A percentile compares a stretch with the other conserved stretches of the same genome.
These are phyloP conservation scores for Plotosus lineatus DNA, from an alignment of 2,113 vertebrate species.

Conservation along the genomic window DNA sequence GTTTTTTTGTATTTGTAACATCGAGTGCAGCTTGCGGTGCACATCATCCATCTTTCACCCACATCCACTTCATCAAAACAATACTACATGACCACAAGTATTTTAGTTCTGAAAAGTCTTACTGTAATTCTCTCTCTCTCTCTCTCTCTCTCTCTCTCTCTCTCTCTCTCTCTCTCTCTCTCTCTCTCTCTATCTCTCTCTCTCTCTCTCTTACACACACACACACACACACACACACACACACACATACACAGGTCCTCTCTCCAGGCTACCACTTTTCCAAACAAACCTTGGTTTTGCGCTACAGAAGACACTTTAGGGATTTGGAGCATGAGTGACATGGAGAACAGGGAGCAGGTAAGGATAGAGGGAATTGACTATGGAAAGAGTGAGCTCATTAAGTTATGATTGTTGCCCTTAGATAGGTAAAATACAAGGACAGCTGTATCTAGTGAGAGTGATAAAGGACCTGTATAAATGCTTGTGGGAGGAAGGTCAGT, in stretches of 20 bases:
- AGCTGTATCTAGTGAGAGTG: conserved; percentile 47
- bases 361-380: conserved; percentile 34
- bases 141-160: neutral
- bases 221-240: neutral
- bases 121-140: neutral
- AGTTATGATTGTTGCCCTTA: conserved; percentile 32
- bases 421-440: conserved; percentile 49
- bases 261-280: conserved; percentile 52
- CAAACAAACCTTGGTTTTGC: conserved; percentile 65
- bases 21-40: neutral
- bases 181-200: neutral
- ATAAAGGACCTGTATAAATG: conserved; percentile 31
- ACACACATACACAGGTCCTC: neutral
- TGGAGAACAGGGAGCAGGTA: neutral
- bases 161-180: neutral
- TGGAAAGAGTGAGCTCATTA: conserved; percentile 60
- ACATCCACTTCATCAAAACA: neutral
- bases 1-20: conserved; percentile 1
- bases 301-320: conserved; percentile 63
- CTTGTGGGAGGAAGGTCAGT: neutral
- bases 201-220: neutral
- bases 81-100: conserved; percentile 11
- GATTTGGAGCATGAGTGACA: conserved; percentile 10
- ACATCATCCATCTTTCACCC: neutral
- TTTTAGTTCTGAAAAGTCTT: neutral